Evolutionary conservation across 2,797 vertebrate genomes (phyloP).

Genomic region (Octomys mimax): DNA sequence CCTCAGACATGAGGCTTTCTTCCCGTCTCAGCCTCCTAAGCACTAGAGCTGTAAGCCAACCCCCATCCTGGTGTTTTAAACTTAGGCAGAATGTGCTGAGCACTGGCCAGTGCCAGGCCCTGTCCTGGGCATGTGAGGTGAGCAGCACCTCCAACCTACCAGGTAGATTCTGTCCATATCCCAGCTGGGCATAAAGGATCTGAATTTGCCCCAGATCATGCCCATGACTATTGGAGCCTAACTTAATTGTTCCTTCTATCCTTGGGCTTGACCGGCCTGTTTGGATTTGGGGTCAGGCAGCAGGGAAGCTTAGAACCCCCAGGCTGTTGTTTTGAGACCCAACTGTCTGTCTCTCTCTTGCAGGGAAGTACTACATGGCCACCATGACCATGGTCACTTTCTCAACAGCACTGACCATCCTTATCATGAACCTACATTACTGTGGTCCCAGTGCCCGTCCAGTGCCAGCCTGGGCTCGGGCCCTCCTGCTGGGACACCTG

Average conservation of each 20-base stretch:
- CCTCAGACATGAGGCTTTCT: neutral
- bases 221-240: neutral
- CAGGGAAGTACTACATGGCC: conserved; percentile 97
- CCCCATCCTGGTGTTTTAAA: neutral
- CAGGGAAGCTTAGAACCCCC: neutral
- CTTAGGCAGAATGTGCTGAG: neutral
- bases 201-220: neutral
- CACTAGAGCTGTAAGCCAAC: neutral
- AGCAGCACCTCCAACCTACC: neutral
- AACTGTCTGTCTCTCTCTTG: neutral
- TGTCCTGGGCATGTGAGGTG: neutral
- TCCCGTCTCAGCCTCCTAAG: neutral
- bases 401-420: conserved; percentile 95
- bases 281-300: neutral
- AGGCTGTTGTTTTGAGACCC: neutral
- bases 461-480: conserved; percentile 92
- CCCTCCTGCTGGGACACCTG: conserved; percentile 91
- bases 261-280: neutral
- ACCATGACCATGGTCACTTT: conserved; percentile 97
- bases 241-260: neutral
- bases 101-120: neutral
- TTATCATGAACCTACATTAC: conserved; percentile 97
- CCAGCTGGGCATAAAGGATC: neutral
- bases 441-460: conserved; percentile 92
- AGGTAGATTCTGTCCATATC: neutral